These are phyloP conservation scores for Clepsis dumicolana DNA, from an alignment of 2,888 invertebrate species.

Conservation along the genomic window DNA sequence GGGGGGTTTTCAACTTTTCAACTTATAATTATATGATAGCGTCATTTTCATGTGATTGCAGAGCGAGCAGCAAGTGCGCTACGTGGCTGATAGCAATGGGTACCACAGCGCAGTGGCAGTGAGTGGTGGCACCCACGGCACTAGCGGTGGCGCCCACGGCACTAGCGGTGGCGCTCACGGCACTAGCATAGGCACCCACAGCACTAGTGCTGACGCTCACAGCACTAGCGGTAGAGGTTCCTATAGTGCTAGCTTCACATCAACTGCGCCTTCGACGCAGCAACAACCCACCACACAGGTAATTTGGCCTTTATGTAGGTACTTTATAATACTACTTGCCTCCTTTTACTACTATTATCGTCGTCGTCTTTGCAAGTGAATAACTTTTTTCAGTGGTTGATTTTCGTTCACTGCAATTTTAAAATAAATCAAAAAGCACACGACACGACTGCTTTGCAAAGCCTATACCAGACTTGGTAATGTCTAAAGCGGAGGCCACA, in stretches of 20 bases:
- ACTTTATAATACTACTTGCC: not conserved
- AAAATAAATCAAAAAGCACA: no score
- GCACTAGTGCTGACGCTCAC: not conserved
- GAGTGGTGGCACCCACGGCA: conserved; percentile 51
- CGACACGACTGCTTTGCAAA: no score
- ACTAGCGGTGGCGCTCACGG: conserved; percentile 70
- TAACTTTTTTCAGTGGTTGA: no score
- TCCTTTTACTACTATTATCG: no score
- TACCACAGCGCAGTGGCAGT: conserved; percentile 88
- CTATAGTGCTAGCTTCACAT: not conserved
- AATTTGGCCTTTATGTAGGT: not conserved
- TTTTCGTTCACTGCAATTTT: no score
- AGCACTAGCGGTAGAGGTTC: no score
- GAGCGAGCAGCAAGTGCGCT: conserved; percentile 85
- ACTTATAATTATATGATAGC: not conserved
- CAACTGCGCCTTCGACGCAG: not conserved
- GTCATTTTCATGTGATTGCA: conserved; percentile 47
- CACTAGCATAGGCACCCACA: not conserved
- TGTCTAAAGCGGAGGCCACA: no score
- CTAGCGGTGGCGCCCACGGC: conserved; percentile 62
- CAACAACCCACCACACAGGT: not conserved
- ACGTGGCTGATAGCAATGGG: conserved; percentile 88
- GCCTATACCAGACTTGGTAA: no score
- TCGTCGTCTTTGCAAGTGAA: no score
- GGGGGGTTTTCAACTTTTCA: no score